These are phyloP conservation scores for Drosophila hydei DNA, from an alignment of 1,140 invertebrate genomes.

Conservation along the genomic window DNA sequence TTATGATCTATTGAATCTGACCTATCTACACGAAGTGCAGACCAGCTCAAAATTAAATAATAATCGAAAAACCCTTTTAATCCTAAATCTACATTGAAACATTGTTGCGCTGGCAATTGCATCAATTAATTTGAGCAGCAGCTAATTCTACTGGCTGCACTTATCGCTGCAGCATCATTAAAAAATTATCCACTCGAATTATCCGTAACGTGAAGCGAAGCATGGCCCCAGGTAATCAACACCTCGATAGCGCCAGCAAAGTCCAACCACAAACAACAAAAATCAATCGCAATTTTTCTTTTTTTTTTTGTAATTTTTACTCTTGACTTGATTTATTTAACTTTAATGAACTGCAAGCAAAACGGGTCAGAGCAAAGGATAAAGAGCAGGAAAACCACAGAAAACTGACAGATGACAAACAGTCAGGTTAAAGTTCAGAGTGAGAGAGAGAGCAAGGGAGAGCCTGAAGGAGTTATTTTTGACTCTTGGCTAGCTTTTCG, in stretches of 20 bases:
- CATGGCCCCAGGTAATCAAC: conserved; percentile 42
- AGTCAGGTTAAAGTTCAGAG: conserved; percentile 24
- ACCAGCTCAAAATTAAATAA: no score
- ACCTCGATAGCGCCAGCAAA: conserved; percentile 19
- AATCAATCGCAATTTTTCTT: conserved; percentile 24
- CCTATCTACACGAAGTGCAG: no score
- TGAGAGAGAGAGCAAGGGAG: neutral
- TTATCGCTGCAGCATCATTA: conserved; percentile 24
- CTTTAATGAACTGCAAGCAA: conserved; percentile 46
- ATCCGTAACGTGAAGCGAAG: conserved; percentile 6
- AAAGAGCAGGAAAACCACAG: conserved; percentile 14
- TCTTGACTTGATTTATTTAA: conserved; percentile 50
- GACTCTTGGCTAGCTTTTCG: conserved; percentile 21
- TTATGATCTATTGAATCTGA: no score
- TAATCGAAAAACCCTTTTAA: no score
- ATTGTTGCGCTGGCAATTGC: no score
- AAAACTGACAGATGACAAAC: conserved; percentile 35
- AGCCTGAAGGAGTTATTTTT: conserved; percentile 16
- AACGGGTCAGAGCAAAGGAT: neutral
- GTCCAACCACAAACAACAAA: conserved; percentile 28
- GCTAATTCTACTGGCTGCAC: neutral
- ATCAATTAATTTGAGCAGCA: neutral
- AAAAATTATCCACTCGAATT: conserved; percentile 43
- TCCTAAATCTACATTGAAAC: no score
- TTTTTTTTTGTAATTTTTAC: conserved; percentile 15